Percentiles rank a stretch among this genome's conserved stretches.
phyloP scores from a whole-genome alignment of 2,888 invertebrate genomes.

The Drosophila mettleri region DNA sequence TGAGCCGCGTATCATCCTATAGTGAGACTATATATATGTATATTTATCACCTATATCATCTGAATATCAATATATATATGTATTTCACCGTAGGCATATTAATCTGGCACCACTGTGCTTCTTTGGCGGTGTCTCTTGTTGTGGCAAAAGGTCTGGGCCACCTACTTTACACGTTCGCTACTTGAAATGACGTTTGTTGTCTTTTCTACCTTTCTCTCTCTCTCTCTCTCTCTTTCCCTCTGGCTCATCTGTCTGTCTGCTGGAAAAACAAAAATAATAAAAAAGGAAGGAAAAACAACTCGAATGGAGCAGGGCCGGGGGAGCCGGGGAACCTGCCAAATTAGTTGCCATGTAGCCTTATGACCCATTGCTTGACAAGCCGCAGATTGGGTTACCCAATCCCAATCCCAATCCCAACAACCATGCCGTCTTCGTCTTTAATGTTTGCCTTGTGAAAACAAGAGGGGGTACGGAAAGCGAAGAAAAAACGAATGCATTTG shows the following conservation, averaged over 20 bases:
- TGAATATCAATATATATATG: no score
- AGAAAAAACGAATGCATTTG: conserved; percentile 53
- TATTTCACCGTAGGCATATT: not conserved
- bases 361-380: conserved; percentile 72
- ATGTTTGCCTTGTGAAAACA: conserved; percentile 54
- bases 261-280: conserved; percentile 56
- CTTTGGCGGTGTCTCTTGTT: conserved; percentile 38
- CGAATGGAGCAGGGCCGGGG: not conserved
- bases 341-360: conserved; percentile 70
- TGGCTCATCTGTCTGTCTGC: conserved; percentile 26
- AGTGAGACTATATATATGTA: no score
- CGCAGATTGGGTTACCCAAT: conserved; percentile 72
- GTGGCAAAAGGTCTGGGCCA: conserved; percentile 71
- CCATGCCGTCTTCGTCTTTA: conserved; percentile 60
- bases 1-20: no score
- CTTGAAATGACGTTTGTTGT: conserved; percentile 78
- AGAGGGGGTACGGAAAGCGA: not conserved
- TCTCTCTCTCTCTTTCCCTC: conserved; percentile 39
- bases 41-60: no score
- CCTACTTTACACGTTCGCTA: conserved; percentile 78
- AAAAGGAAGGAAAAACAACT: conserved; percentile 6
- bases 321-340: conserved; percentile 59
- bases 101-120: conserved; percentile 45
- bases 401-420: conserved; percentile 28
- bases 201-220: conserved; percentile 54